These are phyloP conservation scores for Camptogramma bilineatum DNA, from an alignment of 2,888 invertebrate species.

Conservation along the genomic window DNA sequence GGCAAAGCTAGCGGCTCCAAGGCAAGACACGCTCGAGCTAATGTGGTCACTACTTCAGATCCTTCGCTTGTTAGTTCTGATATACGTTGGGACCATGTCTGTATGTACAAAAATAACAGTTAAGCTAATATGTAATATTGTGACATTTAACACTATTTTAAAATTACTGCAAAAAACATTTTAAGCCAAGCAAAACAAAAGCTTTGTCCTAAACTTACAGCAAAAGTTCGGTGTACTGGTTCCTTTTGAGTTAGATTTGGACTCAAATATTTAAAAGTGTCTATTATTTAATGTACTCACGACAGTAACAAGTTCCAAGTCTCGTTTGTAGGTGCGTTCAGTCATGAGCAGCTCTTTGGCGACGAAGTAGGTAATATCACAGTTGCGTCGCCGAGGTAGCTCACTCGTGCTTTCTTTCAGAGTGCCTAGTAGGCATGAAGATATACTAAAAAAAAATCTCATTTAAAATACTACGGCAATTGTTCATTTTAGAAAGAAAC, in stretches of 20 bases:
- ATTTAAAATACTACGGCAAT: not conserved
- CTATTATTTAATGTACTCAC: constrained; percentile 80
- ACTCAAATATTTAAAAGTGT: not conserved
- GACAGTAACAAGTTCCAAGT: constrained; percentile 95
- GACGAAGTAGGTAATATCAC: constrained; percentile 88
- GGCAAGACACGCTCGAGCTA: constrained; percentile 85
- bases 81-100: constrained; percentile 75
- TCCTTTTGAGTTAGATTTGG: no score
- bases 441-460: constrained; percentile 57
- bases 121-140: not conserved
- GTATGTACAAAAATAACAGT: constrained; percentile 13
- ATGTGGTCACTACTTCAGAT: constrained; percentile 65
- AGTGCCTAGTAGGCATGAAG: constrained; percentile 61
- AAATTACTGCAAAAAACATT: no score
- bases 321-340: constrained; percentile 97
- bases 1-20: constrained; percentile 93
- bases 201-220: no score
- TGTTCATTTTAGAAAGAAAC: no score
- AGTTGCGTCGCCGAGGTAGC: constrained; percentile 57
- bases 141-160: no score
- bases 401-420: constrained; percentile 59
- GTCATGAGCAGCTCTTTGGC: constrained; percentile 98
- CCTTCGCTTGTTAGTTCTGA: constrained; percentile 57
- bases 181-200: no score
- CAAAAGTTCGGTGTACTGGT: no score